Percentiles rank a stretch among this genome's conserved stretches.
Conservation (phyloP, 2,888 invertebrate genomes). For the Oxyteleia sp. region DNA sequence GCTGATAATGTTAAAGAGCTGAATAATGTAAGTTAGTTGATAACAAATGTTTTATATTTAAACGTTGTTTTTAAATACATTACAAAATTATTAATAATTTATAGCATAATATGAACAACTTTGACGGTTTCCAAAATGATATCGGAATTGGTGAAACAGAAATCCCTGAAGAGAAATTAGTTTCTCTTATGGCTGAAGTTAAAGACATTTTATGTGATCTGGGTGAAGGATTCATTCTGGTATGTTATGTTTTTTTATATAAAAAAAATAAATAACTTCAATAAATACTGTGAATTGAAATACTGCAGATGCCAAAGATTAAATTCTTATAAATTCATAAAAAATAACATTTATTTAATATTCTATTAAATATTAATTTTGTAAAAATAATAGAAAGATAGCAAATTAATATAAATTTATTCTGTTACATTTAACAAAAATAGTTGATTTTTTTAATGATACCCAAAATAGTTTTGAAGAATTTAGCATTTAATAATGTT, state of each 20-base stretch:
- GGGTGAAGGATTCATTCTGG: slow-evolving; percentile 92
- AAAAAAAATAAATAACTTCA: neutral
- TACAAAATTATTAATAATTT: slow-evolving; percentile 4
- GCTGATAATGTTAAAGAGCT: slow-evolving; percentile 1
- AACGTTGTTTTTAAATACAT: neutral
- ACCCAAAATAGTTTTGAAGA: no score
- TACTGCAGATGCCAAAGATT: no score
- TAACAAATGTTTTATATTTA: neutral
- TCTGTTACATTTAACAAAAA: no score
- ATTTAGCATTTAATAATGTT: no score
- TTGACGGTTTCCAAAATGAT: neutral
- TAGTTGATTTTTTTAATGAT: no score
- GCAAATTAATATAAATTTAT: no score
- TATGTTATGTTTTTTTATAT: slow-evolving; percentile 79
- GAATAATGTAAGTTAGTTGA: slow-evolving; percentile 25
- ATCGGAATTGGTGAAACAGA: slow-evolving; percentile 31
- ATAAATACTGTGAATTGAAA: slow-evolving; percentile 1
- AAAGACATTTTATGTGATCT: slow-evolving; percentile 94
- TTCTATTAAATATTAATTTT: no score
- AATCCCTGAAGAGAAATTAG: slow-evolving; percentile 81
- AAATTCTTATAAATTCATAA: slow-evolving; percentile 1
- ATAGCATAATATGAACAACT: neutral
- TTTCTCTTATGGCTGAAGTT: slow-evolving; percentile 89
- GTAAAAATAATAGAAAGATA: no score
- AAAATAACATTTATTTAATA: no score